Base-by-base conservation (phyloP, 2,797 vertebrate genomes). In the Odontamblyopus lacepedii region DNA sequence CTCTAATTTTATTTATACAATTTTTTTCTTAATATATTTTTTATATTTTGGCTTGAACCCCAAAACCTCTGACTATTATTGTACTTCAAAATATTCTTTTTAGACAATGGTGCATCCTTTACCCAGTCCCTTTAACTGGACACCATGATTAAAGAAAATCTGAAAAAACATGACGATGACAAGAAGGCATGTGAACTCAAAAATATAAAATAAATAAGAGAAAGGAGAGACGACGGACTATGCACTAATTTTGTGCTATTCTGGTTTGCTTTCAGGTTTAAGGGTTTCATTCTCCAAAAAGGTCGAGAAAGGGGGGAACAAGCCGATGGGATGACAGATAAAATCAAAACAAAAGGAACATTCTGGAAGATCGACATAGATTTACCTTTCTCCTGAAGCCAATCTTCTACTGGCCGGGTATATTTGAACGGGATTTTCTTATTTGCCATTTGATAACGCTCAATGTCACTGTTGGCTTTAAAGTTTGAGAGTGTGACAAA, bases 401-500 rank as follows among this genome's bases (percentile, higher is more conserved):
- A 97, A 92, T 99, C 97, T 89, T 99, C 97, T 94, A 98, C 95
- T 75, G 96, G 96, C 88, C 97, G 96, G 95, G 97, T 97, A 96
- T 98, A 97, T 97, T 99, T 98, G 97, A 98, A 98, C 91, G 97
- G 96, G 95, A 98, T 97, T 98, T 98, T 99, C 96, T 97, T 98
- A 97, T 98, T 98, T 96, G 97, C 96, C 96, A 97, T 97, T 97
- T 97, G 96, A 96, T 96, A 96, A 94, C 97, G 96, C 92, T 98
- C 96, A 96, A 96, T 97, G 96, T 99, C 97, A 95, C 96, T 99
- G 96, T 97, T 97, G 93, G 97, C 97, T 98, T 99, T 96, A 95
- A 98, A 97, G 95, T 98, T 98, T 96, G 95, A 97, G 94, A 97
- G 83, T 93, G 93, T 93, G 87, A 93, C 89, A 90, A 95, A 98